Evolutionary conservation across 2,888 invertebrate species (phyloP), one percentile per base, ranked within the genome.

Genomic region (Sicus ferrugineus): DNA sequence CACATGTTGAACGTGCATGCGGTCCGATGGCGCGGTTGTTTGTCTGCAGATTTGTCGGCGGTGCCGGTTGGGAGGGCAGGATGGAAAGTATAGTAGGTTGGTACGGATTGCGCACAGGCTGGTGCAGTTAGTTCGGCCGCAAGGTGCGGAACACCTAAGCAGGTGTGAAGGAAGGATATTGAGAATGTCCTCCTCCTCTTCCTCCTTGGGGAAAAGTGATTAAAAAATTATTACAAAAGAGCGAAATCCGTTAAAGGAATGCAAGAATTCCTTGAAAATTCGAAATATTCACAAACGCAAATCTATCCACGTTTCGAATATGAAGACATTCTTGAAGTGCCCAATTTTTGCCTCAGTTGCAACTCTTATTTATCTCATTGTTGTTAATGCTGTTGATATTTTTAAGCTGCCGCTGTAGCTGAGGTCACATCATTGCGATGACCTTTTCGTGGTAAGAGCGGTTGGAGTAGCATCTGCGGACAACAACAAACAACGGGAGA

Each of bases 361-460:
- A 54, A 14, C 7, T 54, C 14, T 54, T 23, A 16, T 54, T 54
- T 54, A 26, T 26, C 54, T 54, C 46, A 19, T 28, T 28, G 28
- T 16, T 30, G 46, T 26, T 48, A 4, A 28, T 63, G 28, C 19
- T 48, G 46, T 50, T 14, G 46, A 26, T 23, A 21, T 46, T 48
- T 7, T 38, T 3, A 34, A 38, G 26, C n/a, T 66, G 31, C 5
- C 50, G 2, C 31, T 68, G 9, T 46, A 58, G 54, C 64, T 69
- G 34, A 69, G 64, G 64, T 68, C 62, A 68, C 34, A 48, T 58
- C 42, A 34, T 31, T 63, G 14, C 6, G 23, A 19, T 26, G 56
- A 68, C 68, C 68, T 68, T 62, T 68, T 54, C n/a, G n/a, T n/a
- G n/a, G n/a, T n/a, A n/a, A n/a, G n/a, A n/a, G 34, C 19, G 42